Base-by-base conservation (phyloP, 2,797 vertebrate species). In the Cryptoprocta ferox region DNA sequence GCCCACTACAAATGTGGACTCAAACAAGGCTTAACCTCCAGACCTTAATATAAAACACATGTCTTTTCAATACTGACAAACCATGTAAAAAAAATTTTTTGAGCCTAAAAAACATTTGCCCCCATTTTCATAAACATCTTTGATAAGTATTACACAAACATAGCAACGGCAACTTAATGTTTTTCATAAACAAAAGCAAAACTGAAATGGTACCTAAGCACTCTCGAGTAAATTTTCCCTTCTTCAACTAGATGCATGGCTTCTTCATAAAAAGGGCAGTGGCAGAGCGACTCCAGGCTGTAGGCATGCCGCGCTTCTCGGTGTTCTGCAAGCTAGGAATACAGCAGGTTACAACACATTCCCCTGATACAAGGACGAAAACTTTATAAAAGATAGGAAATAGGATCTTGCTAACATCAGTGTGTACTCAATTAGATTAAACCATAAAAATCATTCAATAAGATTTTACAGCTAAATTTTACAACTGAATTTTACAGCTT, bases 191-290 rank as follows among this genome's bases (percentile, higher is more conserved):
- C 30, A 61, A 21, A 96, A 94, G 90, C 66, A 80, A 32, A 24
- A 94, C 39, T 56, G 21, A 95, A 71, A 88, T 13, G 86, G 59
- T 98, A 99, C 99, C 99, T 98, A 82, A 99, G 98, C 32, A 99
- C 99, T 96, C 99, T 98, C 85, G 99, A 99, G 98, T 99, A 99
- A 98, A 99, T 99, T 97, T 99, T 99, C 42, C 99, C 99, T 8
- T 99, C 99, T 97, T 99, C 99, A 2, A 99, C 99, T 98, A 99
- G 98, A 97, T 99, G 99, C 99, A 99, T 99, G 3, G 99, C 99
- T 98, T 99, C 99, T 95, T 99, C 99, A 8, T 99, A 99, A 91
- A 99, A 98, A 0, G 99, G 99, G 81, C 99, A 99, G 76, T 99
- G 99, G 91, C 99, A 99, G 37, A 99, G 98, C 14, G 99, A 98